Percentiles rank a stretch among this genome's conserved stretches.
These are phyloP conservation scores for Aphelinus atriplicis DNA, from an alignment of 1,140 invertebrate genomes.

Conservation along the genomic window DNA sequence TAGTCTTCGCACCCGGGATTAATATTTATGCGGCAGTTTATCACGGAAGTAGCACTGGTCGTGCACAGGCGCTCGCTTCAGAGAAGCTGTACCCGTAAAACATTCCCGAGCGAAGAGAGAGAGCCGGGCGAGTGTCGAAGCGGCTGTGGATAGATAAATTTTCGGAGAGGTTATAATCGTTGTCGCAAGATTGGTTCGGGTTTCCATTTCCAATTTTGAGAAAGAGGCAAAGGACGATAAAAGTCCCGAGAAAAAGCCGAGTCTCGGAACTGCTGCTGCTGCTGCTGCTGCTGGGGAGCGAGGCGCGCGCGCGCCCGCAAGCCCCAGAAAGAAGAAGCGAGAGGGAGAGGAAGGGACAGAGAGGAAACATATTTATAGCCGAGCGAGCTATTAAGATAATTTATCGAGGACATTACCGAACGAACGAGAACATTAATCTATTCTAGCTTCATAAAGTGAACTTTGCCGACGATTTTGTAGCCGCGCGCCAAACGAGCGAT, in stretches of 20 bases:
- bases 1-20: no score
- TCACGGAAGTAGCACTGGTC: no score
- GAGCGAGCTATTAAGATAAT: constrained; percentile 64
- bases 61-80: no score
- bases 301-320: background rate
- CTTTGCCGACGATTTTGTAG: constrained; percentile 64
- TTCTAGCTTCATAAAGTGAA: constrained; percentile 66
- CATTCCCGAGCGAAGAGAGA: constrained; percentile 31
- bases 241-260: constrained; percentile 32
- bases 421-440: constrained; percentile 66
- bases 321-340: constrained; percentile 41
- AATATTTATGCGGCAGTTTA: no score
- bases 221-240: constrained; percentile 27
- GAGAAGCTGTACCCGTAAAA: constrained; percentile 29
- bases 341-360: constrained; percentile 51
- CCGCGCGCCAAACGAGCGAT: constrained; percentile 60
- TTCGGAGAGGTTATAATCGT: constrained; percentile 29
- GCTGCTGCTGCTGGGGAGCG: no score
- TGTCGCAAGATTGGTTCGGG: constrained; percentile 39
- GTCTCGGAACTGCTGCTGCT: constrained; percentile 14
- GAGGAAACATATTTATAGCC: constrained; percentile 65
- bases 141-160: constrained; percentile 33
- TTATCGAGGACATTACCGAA: constrained; percentile 64
- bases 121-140: constrained; percentile 26
- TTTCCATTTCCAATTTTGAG: constrained; percentile 40